Conservation (phyloP, 2,797 vertebrate genomes). For the Gambelia wislizenii region DNA sequence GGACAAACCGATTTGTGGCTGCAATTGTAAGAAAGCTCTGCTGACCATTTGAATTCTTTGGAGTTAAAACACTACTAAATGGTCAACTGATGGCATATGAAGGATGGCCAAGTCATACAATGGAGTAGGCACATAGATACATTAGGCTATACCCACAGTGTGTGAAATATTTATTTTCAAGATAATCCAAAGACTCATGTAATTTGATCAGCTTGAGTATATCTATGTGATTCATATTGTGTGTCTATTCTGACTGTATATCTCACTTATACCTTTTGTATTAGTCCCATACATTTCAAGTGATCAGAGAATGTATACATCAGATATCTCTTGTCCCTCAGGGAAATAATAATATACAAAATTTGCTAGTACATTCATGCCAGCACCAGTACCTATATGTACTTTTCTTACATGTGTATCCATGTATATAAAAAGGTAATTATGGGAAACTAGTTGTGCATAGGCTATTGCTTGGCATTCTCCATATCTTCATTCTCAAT, state of each 20-base stretch:
- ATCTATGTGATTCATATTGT: background rate
- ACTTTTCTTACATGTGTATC: no score
- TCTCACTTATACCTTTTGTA: background rate
- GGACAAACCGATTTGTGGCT: background rate
- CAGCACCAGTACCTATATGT: background rate
- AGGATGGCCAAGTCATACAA: background rate
- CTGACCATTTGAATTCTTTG: background rate
- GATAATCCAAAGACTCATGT: background rate
- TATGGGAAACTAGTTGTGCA: background rate
- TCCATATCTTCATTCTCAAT: background rate
- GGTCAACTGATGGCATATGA: background rate
- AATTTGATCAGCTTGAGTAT: background rate
- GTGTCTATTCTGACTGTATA: background rate
- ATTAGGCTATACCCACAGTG: background rate
- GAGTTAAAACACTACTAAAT: background rate
- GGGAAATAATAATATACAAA: background rate
- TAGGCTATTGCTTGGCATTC: background rate
- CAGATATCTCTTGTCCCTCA: background rate
- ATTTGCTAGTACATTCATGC: background rate
- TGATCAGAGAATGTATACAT: background rate
- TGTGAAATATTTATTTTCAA: conserved; percentile 5
- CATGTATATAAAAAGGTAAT: background rate
- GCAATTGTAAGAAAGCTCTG: background rate
- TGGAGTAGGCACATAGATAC: background rate
- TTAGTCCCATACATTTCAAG: background rate